Base-by-base conservation (phyloP, 2,888 invertebrate species). In the Heliconius ethilla region DNA sequence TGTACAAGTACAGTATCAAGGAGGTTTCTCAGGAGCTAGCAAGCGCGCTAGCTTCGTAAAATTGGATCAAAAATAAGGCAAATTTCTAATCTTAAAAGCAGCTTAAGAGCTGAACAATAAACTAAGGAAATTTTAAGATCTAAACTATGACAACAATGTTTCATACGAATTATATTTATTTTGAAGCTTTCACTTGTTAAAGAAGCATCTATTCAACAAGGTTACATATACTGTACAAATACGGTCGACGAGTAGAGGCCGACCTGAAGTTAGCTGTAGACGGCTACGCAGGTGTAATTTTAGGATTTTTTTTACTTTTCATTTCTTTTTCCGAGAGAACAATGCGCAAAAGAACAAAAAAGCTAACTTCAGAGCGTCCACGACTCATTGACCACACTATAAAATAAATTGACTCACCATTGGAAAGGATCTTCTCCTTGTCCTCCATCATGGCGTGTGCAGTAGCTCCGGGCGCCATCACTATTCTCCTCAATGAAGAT, bases 401-500 rank as follows among this genome's bases (percentile, higher is more conserved):
- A 4, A 40, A 11, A 40, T 33, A 10, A 59, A 62, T 22, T 7
- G 59, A 81, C 84, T 83, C 78, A 85, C 85, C 85, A 80, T 82
- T 83, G 77, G 92, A 89, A 40, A 93, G 89, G 27, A 90, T 86
- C 83, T 95, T 94, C 86, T 94, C 94, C 86, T 94, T 95, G 85
- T 95, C 95, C 83, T 94, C 95, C 90, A 94, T 92, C 94, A 95
- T 94, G 63, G 93, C 86, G 84, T 95, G 95, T 80, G 95, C 94
- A 80, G 95, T 94, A 75, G 95, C 92, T 91, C 94, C 94, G 72
- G 95, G 95, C 86, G 95, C 95, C 95, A 95, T 95, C 33, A 91
- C 93, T 82, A 93, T 93, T 85, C 93, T 91, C 85, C 92, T 91
- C 77, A 93, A 84, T 80, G 93, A 93, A 81, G 92, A 90, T 91